Evolutionary conservation across 2,888 invertebrate species (phyloP).

Genomic region (Oligia fasciuncula): DNA sequence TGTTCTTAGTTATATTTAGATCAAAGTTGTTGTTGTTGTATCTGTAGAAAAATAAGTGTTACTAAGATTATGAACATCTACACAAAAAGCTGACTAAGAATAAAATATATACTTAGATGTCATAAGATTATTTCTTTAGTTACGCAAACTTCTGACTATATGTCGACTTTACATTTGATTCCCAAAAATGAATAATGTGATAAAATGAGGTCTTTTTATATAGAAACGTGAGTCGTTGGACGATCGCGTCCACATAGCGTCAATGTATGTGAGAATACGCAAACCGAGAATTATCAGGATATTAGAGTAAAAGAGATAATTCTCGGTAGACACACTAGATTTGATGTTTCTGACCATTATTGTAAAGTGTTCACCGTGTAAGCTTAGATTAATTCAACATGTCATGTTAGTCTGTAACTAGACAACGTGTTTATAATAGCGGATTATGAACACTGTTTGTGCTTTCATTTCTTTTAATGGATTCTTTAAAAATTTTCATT

Average conservation of each 20-base stretch:
- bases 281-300: slow-evolving; percentile 79
- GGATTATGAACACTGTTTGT: slow-evolving; percentile 76
- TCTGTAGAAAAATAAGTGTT: background rate
- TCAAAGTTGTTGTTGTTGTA: no score
- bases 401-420: slow-evolving; percentile 88
- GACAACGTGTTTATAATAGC: slow-evolving; percentile 82
- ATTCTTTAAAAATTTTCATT: no score
- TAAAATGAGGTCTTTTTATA: slow-evolving; percentile 45
- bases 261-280: slow-evolving; percentile 78
- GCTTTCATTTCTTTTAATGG: slow-evolving; percentile 44
- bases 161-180: slow-evolving; percentile 32
- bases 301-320: slow-evolving; percentile 73
- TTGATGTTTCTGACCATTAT: slow-evolving; percentile 85
- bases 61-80: slow-evolving; percentile 49
- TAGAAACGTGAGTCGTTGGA: slow-evolving; percentile 83
- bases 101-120: slow-evolving; percentile 51
- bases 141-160: slow-evolving; percentile 39
- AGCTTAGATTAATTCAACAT: slow-evolving; percentile 86
- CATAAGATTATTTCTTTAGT: slow-evolving; percentile 47
- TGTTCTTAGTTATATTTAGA: background rate
- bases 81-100: slow-evolving; percentile 46
- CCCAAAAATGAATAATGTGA: slow-evolving; percentile 27
- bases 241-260: slow-evolving; percentile 88
- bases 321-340: slow-evolving; percentile 82
- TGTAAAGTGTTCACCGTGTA: slow-evolving; percentile 88